Evolutionary conservation across 1,140 invertebrate genomes (phyloP).

Genomic region (Pinna nobilis): DNA sequence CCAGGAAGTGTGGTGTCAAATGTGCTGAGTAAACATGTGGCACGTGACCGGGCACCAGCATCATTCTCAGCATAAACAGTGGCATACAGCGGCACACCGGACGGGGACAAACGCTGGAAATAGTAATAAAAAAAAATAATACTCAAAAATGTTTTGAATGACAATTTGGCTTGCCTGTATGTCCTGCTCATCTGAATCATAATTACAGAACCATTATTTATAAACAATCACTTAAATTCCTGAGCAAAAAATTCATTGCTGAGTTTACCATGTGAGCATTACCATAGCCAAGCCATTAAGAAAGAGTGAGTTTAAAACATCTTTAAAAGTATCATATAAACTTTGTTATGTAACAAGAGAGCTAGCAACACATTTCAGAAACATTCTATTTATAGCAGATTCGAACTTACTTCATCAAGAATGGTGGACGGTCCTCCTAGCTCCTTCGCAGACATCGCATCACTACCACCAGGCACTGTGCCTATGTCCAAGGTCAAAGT

Average conservation of each 20-base stretch:
- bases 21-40: constrained; percentile 50
- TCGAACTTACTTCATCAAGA: constrained; percentile 24
- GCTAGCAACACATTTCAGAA: not conserved
- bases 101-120: not conserved
- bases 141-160: not conserved
- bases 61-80: constrained; percentile 51
- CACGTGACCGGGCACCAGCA: constrained; percentile 35
- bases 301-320: not conserved
- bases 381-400: constrained; percentile 8
- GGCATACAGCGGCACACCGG: constrained; percentile 51
- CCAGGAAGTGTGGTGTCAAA: constrained; percentile 58
- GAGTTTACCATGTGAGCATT: too few relatives aligned
- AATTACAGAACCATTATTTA: not conserved
- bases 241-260: too few relatives aligned
- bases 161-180: too few relatives aligned
- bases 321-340: not conserved
- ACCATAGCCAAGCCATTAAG: not conserved
- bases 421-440: constrained; percentile 47
- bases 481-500: constrained; percentile 42
- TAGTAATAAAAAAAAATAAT: not conserved
- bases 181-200: not conserved
- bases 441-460: constrained; percentile 39
- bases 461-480: constrained; percentile 46
- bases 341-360: not conserved
- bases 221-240: too few relatives aligned